Base-by-base conservation (phyloP, 2,113 vertebrate genomes). In the Tursiops truncatus region DNA sequence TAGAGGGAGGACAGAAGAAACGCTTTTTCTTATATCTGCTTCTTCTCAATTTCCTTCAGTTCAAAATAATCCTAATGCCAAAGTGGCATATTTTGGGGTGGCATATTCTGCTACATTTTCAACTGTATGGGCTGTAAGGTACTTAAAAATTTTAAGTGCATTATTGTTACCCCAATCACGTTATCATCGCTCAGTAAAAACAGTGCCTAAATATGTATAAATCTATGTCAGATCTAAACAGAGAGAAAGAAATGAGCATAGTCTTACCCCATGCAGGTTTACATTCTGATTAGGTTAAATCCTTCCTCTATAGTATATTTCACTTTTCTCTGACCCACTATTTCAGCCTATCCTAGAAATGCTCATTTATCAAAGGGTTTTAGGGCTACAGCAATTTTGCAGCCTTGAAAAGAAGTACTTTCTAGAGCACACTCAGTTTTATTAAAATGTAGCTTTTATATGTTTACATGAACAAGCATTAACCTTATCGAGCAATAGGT, bases 301-400 rank as follows among this genome's bases (percentile, higher is more conserved):
- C 31, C 31, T 60, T 98, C 53, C 76, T 20, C 44, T 68, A 14
- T 2, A 79, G 5, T 82, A 68, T 80, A 84, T 86, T 91, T 90
- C 77, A 71, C 80, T 62, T 95, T 73, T 79, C 25, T 67, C 65
- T 95, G 33, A 94, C 74, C 60, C 20, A 67, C 28, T 63, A 33
- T 33, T 93, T 76, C 84, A 89, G 67, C 4, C 83, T 77, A 56
- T 81, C 41, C 74, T 85, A 65, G 20, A 67, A 92, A 96, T 94
- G 0, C 14, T 94, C 91, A 79, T 90, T 90, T 77, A 56, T 77
- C 60, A 91, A 93, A 94, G 21, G 38, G 33, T 44, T 89, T 93
- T 73, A 96, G 41, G 71, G 67, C 31, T 53, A 76, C 0, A 81
- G 83, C 11, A 80, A 77, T 77, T 96, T 83, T 81, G 58, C 44